Evolutionary conservation across 23 tunicate genomes (phyloP).

Genomic region (Halocynthia roretzi): DNA sequence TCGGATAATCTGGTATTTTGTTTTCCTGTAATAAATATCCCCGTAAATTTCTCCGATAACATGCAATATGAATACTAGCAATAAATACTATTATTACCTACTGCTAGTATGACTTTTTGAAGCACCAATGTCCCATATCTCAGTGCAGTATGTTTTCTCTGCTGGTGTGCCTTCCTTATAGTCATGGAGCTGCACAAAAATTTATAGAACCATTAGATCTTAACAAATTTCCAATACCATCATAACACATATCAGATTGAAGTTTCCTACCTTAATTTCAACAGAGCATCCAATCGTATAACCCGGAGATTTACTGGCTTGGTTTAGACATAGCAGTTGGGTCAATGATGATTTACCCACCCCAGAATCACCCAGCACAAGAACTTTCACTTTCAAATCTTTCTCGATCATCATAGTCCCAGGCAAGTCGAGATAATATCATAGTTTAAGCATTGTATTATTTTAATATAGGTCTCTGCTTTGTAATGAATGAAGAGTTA

Average conservation of each 20-base stretch:
- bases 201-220: neutral
- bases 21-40: too few species aligned
- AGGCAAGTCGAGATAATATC: neutral
- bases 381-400: conserved; percentile 70
- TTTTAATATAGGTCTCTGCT: too few species aligned
- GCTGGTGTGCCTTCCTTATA: conserved; percentile 84
- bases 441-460: too few species aligned
- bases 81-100: conserved; percentile 25
- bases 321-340: conserved; percentile 56
- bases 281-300: conserved; percentile 84
- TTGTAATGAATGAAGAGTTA: too few species aligned
- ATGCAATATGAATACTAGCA: too few species aligned
- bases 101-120: conserved; percentile 86
- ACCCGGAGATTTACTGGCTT: conserved; percentile 66
- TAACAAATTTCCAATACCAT: conserved; percentile 1
- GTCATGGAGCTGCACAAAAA: conserved; percentile 60
- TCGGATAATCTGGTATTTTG: too few species aligned
- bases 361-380: conserved; percentile 86
- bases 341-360: conserved; percentile 92
- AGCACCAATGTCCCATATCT: conserved; percentile 93
- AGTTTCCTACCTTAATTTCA: conserved; percentile 57
- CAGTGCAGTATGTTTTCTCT: conserved; percentile 73
- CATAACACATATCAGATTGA: neutral
- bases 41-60: too few species aligned
- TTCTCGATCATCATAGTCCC: conserved; percentile 33